Percentiles rank a stretch among this genome's conserved stretches.
Conservation (phyloP, 2,113 vertebrate species). For the cattle (Bos taurus) region DNA sequence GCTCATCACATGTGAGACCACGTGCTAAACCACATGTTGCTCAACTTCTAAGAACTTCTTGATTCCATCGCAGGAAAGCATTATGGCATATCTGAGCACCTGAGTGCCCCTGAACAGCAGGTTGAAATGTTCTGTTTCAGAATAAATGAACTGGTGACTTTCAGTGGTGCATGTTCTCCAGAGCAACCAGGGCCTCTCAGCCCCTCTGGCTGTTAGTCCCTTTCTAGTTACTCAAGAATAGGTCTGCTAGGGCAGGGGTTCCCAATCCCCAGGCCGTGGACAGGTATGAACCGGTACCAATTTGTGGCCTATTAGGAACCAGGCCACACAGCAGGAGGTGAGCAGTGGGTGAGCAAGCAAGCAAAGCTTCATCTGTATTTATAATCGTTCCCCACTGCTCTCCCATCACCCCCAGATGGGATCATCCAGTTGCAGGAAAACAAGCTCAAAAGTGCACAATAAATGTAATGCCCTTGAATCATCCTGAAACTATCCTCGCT, state of each 20-base stretch:
- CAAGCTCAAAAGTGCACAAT: not conserved
- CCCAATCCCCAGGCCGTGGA: not conserved
- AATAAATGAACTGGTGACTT: not conserved
- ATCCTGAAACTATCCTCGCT: not conserved
- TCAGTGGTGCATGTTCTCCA: not conserved
- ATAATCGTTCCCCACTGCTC: not conserved
- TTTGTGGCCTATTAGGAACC: not conserved
- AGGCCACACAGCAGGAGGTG: not conserved
- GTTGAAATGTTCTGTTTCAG: not conserved
- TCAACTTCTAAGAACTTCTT: not conserved
- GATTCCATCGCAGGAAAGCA: not conserved
- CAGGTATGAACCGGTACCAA: not conserved
- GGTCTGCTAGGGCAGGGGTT: not conserved
- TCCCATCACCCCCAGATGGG: not conserved
- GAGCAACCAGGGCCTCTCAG: not conserved
- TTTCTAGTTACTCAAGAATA: not conserved
- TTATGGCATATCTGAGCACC: not conserved
- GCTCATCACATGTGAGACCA: fast-evolving
- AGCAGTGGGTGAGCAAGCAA: not conserved
- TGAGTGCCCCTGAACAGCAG: not conserved
- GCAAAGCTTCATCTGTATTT: not conserved
- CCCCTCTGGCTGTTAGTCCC: not conserved
- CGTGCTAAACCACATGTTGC: not conserved
- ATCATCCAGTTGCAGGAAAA: not conserved
- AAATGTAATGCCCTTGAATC: not conserved